Evolutionary conservation across 2,888 invertebrate species (phyloP), one percentile per base, ranked within the genome.

Genomic region (Apodemia hepburni): DNA sequence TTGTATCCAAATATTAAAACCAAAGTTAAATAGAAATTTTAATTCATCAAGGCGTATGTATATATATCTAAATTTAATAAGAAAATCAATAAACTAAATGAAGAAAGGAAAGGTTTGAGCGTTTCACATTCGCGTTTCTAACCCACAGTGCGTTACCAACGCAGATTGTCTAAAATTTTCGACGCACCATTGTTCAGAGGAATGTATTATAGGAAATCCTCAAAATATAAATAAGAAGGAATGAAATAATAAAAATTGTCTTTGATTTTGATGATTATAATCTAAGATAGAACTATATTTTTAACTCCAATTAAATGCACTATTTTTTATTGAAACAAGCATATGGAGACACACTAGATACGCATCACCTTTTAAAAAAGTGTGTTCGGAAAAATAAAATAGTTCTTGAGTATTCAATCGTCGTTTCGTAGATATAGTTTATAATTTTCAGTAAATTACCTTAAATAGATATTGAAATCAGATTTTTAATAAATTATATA

Each of bases 101-200:
- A 29, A 62, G 47, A 17, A n/a, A 27, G 18, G 18, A 12, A 58
- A 29, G 38, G 17, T 35, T 59, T 58, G 47, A 68, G 81, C 81
- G 82, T 82, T 81, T 81, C 78, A 75, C 78, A 78, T 69, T 71
- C 78, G 78, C 78, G 80, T 80, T 78, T 80, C 76, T 67, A 67
- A 69, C 75, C 77, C 75, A 74, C 76, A 67, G 65, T 58, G 63
- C 47, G 68, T 64, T 64, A 62, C 38, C 64, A 60, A 59, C 64
- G 64, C 61, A 62, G 59, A 58, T 63, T 54, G 54, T 45, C 58
- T 58, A 58, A 51, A 51, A 22, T 42, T 45, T 47, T 7, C 58
- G 61, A 61, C 61, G 61, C 61, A 57, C 57, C 57, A 42, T 57
- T 61, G 29, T n/a, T 51, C 9, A 35, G 35, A 61, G 38, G 54